Percentiles rank a stretch among this genome's conserved stretches.
These are phyloP conservation scores for Cryptocephalus moraei DNA, from an alignment of 2,888 invertebrate genomes.

Conservation along the genomic window DNA sequence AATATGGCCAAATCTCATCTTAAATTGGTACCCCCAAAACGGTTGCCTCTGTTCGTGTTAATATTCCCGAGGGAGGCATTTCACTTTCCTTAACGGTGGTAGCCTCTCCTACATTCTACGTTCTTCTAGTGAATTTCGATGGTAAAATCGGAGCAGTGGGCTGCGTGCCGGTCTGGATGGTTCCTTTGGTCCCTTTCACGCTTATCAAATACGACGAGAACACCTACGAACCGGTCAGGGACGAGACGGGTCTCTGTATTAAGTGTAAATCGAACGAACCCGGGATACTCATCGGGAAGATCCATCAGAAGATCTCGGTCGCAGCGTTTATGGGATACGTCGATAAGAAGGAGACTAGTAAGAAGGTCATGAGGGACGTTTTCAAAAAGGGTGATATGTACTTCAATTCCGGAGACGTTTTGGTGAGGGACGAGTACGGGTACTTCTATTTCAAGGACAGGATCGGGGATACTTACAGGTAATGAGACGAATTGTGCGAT, in stretches of 20 bases:
- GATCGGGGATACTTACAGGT: slow-evolving; percentile 71
- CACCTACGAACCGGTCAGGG: slow-evolving; percentile 63
- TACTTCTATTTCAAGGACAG: slow-evolving; percentile 90
- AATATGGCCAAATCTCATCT: too few relatives aligned
- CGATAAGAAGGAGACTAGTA: slow-evolving; percentile 53
- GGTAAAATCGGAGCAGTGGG: slow-evolving; percentile 86
- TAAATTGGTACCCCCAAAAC: too few relatives aligned
- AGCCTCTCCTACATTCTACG: background rate
- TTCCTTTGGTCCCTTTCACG: slow-evolving; percentile 52
- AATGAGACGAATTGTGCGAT: background rate
- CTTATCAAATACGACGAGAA: slow-evolving; percentile 56
- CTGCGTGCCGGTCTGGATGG: slow-evolving; percentile 62
- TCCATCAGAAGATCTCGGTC: slow-evolving; percentile 41
- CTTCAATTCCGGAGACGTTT: slow-evolving; percentile 85
- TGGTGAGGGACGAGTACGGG: slow-evolving; percentile 85
- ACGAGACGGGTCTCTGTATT: slow-evolving; percentile 60
- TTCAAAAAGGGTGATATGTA: slow-evolving; percentile 77
- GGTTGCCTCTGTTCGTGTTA: too few relatives aligned
- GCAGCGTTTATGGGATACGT: slow-evolving; percentile 63
- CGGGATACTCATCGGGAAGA: slow-evolving; percentile 74
- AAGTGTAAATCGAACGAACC: slow-evolving; percentile 73
- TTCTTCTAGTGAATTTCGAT: slow-evolving; percentile 70
- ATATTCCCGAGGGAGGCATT: too few relatives aligned
- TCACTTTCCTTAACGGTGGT: background rate
- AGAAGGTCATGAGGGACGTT: slow-evolving; percentile 61